Evolutionary conservation across 2,113 vertebrate genomes (phyloP).

Genomic region (Brevimyrus niger): DNA sequence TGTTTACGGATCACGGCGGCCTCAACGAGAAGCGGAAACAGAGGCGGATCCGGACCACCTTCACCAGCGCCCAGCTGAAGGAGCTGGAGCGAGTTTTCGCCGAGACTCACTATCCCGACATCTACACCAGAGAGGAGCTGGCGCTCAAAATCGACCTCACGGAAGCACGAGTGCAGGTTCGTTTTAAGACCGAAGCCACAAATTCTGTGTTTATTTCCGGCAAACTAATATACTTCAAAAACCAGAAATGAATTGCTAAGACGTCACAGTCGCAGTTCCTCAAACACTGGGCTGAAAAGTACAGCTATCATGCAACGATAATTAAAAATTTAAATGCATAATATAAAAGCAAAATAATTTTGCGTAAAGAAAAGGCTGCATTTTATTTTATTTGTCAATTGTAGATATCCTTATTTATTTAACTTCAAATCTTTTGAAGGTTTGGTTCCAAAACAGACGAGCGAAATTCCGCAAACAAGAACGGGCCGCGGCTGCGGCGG

Average conservation of each 20-base stretch:
- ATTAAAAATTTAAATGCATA: not conserved
- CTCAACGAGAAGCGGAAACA: slow-evolving; percentile 88
- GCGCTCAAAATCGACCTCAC: slow-evolving; percentile 77
- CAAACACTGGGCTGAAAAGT: not conserved
- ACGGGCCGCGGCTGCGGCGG: slow-evolving; percentile 82
- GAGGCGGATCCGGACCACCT: slow-evolving; percentile 73
- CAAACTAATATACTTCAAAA: not conserved
- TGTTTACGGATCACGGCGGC: slow-evolving; percentile 96
- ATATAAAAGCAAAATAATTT: not conserved
- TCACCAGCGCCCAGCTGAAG: slow-evolving; percentile 77
- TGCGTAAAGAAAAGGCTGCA: not conserved
- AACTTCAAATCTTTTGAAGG: slow-evolving; percentile 50
- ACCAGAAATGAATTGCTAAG: not conserved
- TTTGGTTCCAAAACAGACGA: slow-evolving; percentile 96
- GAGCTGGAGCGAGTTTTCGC: slow-evolving; percentile 76
- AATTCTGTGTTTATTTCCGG: not conserved
- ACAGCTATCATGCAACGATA: not conserved
- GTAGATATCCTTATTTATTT: not conserved
- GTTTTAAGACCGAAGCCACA: not conserved
- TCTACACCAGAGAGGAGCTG: slow-evolving; percentile 77
- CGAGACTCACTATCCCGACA: slow-evolving; percentile 76
- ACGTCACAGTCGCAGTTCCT: not conserved
- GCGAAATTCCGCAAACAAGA: slow-evolving; percentile 96
- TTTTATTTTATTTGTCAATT: not conserved
- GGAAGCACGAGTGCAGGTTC: slow-evolving; percentile 77